phyloP scores from a whole-genome alignment of 1,140 invertebrate genomes.

The Euura lappo region DNA sequence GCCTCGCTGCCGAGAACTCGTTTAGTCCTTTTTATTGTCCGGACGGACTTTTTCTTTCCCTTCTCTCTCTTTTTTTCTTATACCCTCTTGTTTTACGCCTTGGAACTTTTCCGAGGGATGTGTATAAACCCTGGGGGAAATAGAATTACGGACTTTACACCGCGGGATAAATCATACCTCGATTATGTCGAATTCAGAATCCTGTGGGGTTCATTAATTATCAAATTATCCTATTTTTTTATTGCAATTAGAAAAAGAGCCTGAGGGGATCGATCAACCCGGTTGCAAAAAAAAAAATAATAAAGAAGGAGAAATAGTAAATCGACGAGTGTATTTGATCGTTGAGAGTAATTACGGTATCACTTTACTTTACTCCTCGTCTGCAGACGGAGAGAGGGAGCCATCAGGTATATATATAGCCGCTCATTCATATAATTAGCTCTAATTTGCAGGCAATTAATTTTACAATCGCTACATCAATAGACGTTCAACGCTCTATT shows the following conservation, averaged over 20 bases:
- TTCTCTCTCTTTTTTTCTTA: background rate
- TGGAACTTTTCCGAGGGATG: too few species aligned
- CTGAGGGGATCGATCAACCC: background rate
- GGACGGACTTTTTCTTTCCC: background rate
- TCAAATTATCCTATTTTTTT: background rate
- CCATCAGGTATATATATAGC: background rate
- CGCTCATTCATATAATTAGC: background rate
- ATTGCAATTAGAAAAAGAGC: too few species aligned
- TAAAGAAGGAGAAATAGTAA: background rate
- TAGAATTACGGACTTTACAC: too few species aligned
- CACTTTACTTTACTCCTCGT: background rate
- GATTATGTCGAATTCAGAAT: background rate
- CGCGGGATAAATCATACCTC: background rate
- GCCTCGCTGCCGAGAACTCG: background rate
- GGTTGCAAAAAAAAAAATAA: background rate
- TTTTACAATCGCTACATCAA: background rate
- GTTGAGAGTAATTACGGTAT: slow-evolving; percentile 3
- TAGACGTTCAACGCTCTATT: too few species aligned
- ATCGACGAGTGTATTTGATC: slow-evolving; percentile 1
- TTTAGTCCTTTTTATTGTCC: background rate
- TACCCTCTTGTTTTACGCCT: background rate
- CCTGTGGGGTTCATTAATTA: background rate
- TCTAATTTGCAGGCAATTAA: slow-evolving; percentile 3
- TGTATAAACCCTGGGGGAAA: too few species aligned
- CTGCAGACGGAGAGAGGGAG: background rate